Conservation (phyloP, 2,113 vertebrate genomes). For the Neofelis nebulosa region DNA sequence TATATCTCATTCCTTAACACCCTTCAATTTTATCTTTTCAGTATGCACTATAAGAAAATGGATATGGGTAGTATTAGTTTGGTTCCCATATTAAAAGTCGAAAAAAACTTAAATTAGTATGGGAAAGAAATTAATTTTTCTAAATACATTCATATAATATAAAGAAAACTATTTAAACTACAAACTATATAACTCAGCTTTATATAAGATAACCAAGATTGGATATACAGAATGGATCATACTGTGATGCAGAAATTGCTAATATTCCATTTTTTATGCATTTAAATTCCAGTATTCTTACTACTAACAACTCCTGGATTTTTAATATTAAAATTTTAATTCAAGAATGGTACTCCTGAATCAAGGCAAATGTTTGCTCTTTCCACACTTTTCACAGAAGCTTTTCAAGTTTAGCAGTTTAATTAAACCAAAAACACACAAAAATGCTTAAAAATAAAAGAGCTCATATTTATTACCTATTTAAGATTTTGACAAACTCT, state of each 20-base stretch:
- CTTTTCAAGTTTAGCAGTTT: neutral
- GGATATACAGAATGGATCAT: neutral
- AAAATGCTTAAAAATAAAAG: constrained; percentile 19
- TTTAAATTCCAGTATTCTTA: neutral
- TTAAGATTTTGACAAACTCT: constrained; percentile 15
- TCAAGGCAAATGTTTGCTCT: neutral
- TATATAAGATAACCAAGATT: constrained; percentile 23
- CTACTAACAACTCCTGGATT: neutral
- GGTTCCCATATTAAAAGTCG: neutral
- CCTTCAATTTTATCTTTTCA: neutral
- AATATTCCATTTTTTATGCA: constrained; percentile 11
- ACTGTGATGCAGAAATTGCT: neutral
- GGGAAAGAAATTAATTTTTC: neutral
- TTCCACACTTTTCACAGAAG: neutral
- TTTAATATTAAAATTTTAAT: neutral
- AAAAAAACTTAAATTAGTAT: constrained; percentile 10
- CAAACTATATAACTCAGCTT: neutral
- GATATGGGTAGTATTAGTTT: neutral
- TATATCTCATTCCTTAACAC: neutral
- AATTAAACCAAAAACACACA: neutral
- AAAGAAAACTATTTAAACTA: constrained; percentile 35
- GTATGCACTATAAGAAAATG: neutral
- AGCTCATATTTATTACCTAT: neutral
- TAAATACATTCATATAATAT: neutral
- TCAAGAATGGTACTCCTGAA: neutral